phyloP scores from a whole-genome alignment of 2,888 invertebrate species.

The Pseudeuparius sepicola region DNA sequence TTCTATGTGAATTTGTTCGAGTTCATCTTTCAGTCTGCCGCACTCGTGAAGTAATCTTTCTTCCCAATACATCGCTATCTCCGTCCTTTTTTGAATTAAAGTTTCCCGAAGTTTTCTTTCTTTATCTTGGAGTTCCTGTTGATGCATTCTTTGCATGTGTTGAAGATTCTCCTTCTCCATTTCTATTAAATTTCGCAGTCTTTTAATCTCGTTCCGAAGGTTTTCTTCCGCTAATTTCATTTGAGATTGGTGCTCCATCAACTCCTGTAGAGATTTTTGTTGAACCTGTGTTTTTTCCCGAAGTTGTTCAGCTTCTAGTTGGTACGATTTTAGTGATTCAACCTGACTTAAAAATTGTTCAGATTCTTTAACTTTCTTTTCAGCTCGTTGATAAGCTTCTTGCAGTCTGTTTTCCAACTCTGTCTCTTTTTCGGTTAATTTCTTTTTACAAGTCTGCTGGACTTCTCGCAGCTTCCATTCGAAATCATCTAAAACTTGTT shows the following conservation, averaged over 20 bases:
- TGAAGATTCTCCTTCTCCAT: conserved; percentile 38
- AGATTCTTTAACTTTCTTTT: conserved; percentile 35
- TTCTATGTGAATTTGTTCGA: conserved; percentile 51
- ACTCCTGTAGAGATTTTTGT: conserved; percentile 46
- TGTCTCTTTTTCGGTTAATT: conserved; percentile 50
- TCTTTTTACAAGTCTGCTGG: conserved; percentile 57
- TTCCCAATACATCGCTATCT: conserved; percentile 54
- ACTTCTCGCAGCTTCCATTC: conserved; percentile 76
- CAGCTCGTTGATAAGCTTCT: conserved; percentile 37
- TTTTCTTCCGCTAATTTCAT: conserved; percentile 46
- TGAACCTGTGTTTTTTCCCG: conserved; percentile 50
- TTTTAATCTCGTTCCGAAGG: conserved; percentile 43
- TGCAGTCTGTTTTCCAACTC: conserved; percentile 45
- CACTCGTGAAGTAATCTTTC: conserved; percentile 51
- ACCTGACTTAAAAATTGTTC: conserved; percentile 38
- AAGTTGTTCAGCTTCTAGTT: conserved; percentile 47
- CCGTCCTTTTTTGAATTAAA: conserved; percentile 44
- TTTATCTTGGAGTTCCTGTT: conserved; percentile 39
- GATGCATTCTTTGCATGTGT: conserved; percentile 36
- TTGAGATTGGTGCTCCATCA: conserved; percentile 47
- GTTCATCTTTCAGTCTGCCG: conserved; percentile 49
- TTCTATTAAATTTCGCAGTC: conserved; percentile 30
- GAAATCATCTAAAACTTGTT: conserved; percentile 66
- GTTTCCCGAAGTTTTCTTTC: conserved; percentile 36
- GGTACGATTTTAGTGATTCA: conserved; percentile 44